Base-by-base conservation (phyloP, 2,888 invertebrate species). In the Caradrina kadenii region DNA sequence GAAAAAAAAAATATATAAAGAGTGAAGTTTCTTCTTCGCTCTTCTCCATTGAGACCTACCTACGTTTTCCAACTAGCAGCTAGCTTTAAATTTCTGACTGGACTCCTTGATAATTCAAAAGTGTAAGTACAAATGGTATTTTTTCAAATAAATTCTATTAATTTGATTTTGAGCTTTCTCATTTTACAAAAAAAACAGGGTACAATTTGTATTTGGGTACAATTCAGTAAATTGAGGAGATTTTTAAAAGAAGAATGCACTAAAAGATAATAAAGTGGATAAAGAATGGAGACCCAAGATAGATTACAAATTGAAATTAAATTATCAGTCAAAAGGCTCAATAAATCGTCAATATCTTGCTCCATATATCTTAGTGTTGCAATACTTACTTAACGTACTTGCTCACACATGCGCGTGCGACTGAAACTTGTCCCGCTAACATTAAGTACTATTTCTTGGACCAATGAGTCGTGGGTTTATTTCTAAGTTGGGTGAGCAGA, bases 371-470 rank as follows among this genome's bases (percentile, higher is more conserved):
- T 15, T 1, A 49, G 63, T 74, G 78, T 69, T 55, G 79, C 69
- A 76, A 78, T 63, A 66, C 74, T 76, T 73, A 54, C 60, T 64
- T 68, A 75, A 72, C 74, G 62, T 77, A 80, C 82, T 71, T 67
- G 72, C 58, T 69, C 73, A 77, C 76, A 80, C 81, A 81, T 64
- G 35, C 60, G 69, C 67, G 8, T 22, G 56, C 26, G 42, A 62
- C 73, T 76, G 76, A 72, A 82, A 82, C 83, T 69, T 59, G 83
- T 72, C 58, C n/a, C 8, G 64, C 45, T 79, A 71, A 71, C 54
- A 65, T 65, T 42, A 48, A 71, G 55, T 66, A 81, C 81, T 76
- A 76, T 82, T 79, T 72, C 79, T 72, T 73, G 69, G 49, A 66
- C 6, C 17, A n/a, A 19, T 81, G 72, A 83, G 60, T 68, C 76